A percentile compares a stretch with the other conserved stretches of the same genome.
Conservation (phyloP, 2,888 invertebrate genomes). For the Lepidochrysops patricia region DNA sequence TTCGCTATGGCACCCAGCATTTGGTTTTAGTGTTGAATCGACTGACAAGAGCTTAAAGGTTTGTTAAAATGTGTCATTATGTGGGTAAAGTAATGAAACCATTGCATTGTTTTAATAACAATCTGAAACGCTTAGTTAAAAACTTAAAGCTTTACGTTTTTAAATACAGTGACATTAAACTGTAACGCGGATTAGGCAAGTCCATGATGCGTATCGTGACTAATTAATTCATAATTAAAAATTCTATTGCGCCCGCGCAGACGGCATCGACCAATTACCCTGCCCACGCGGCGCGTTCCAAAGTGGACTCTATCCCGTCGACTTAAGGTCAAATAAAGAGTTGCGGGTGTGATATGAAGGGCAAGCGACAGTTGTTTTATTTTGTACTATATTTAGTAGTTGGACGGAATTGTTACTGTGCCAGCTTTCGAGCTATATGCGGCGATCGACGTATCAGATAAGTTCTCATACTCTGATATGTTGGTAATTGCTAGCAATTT, state of each 20-base stretch:
- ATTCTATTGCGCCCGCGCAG: conserved; percentile 69
- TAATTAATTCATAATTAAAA: conserved; percentile 75
- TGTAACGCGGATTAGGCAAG: conserved; percentile 44
- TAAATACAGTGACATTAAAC: background rate
- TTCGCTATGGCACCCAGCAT: too few species aligned
- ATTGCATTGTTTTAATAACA: too few species aligned
- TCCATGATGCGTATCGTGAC: conserved; percentile 63
- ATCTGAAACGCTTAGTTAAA: background rate
- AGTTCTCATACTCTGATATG: conserved; percentile 18
- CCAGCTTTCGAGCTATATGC: conserved; percentile 52
- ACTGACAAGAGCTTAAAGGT: too few species aligned
- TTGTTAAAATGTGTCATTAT: too few species aligned
- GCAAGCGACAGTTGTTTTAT: conserved; percentile 73
- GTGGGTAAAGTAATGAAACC: too few species aligned
- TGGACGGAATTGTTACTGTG: conserved; percentile 69
- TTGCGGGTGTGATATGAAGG: conserved; percentile 53
- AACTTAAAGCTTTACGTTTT: background rate
- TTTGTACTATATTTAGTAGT: conserved; percentile 73
- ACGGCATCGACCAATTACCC: conserved; percentile 61
- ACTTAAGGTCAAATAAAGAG: conserved; percentile 44
- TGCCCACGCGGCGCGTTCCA: conserved; percentile 39
- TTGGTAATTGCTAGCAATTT: conserved; percentile 16
- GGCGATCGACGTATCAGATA: conserved; percentile 49
- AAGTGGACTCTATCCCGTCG: conserved; percentile 44
- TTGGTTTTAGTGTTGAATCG: too few species aligned